phyloP scores from a whole-genome alignment of 2,113 vertebrate genomes.

The Strix uralensis region DNA sequence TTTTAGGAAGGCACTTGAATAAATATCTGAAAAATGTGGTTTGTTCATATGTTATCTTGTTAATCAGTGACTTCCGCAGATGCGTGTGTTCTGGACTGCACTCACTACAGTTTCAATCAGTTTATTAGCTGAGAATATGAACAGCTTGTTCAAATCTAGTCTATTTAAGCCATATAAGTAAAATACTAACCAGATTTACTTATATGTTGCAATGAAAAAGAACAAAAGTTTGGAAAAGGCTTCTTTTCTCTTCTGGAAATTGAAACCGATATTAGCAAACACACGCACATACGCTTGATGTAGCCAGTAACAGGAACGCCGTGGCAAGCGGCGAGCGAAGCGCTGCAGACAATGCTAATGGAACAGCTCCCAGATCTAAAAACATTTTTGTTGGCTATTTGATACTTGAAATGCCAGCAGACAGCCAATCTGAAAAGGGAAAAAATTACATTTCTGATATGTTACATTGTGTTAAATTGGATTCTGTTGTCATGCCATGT shows the following conservation, averaged over 20 bases:
- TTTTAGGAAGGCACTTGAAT: constrained; percentile 62
- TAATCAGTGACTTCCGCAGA: constrained; percentile 36
- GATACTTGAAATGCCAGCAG: constrained; percentile 44
- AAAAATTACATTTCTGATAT: constrained; percentile 61
- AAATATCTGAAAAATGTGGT: constrained; percentile 50
- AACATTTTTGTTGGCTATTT: constrained; percentile 56
- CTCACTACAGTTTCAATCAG: not conserved
- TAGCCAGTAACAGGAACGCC: not conserved
- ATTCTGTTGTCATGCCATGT: constrained; percentile 48
- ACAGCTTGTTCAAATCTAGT: not conserved
- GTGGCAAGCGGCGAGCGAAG: not conserved
- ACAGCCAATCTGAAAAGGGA: constrained; percentile 48
- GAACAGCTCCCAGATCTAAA: constrained; percentile 28
- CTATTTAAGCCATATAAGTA: not conserved
- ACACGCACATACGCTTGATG: not conserved
- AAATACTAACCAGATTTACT: not conserved
- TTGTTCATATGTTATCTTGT: constrained; percentile 53
- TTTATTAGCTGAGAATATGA: constrained; percentile 12
- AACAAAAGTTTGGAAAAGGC: not conserved
- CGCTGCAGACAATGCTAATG: constrained; percentile 30
- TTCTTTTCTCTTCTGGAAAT: not conserved
- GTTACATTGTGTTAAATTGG: constrained; percentile 61
- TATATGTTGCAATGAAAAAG: not conserved
- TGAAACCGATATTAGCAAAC: not conserved
- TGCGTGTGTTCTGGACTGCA: not conserved